These are phyloP conservation scores for Papilio protenor DNA, from an alignment of 2,888 invertebrate species.

Conservation along the genomic window DNA sequence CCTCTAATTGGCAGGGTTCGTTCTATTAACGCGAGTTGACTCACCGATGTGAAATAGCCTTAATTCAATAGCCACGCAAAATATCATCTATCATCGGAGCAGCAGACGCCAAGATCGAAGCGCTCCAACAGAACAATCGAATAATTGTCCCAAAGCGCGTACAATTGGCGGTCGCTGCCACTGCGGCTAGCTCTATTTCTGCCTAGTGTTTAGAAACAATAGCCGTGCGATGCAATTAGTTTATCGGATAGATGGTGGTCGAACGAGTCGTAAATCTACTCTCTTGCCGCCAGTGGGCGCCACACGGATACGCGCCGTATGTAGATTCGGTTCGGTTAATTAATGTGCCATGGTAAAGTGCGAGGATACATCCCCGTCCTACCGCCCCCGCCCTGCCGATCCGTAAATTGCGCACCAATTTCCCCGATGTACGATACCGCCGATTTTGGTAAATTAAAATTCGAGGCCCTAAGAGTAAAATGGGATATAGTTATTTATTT, in stretches of 20 bases:
- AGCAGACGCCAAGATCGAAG: conserved; percentile 54
- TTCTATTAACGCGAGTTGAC: conserved; percentile 14
- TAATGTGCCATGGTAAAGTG: conserved; percentile 81
- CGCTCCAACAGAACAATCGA: conserved; percentile 66
- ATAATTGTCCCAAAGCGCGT: conserved; percentile 64
- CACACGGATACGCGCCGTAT: conserved; percentile 74
- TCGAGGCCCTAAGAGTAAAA: conserved; percentile 47
- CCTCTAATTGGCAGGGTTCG: conserved; percentile 31
- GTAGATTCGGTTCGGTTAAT: conserved; percentile 81
- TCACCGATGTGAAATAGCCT: conserved; percentile 35
- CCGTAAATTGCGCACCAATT: conserved; percentile 80
- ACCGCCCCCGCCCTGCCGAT: conserved; percentile 66
- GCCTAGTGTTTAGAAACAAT: conserved; percentile 81
- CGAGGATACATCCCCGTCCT: conserved; percentile 73
- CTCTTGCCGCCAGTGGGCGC: conserved; percentile 78
- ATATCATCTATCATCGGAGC: conserved; percentile 50
- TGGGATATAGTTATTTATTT: conserved; percentile 21
- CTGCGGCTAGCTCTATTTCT: conserved; percentile 65
- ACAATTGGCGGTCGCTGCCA: conserved; percentile 63
- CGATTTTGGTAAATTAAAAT: conserved; percentile 75
- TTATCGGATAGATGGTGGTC: conserved; percentile 82
- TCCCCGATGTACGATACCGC: conserved; percentile 72
- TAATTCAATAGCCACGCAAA: conserved; percentile 38
- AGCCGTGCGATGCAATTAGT: conserved; percentile 81
- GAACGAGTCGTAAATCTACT: conserved; percentile 82